Conservation (phyloP, 1,140 invertebrate genomes). For the Solen grandis region DNA sequence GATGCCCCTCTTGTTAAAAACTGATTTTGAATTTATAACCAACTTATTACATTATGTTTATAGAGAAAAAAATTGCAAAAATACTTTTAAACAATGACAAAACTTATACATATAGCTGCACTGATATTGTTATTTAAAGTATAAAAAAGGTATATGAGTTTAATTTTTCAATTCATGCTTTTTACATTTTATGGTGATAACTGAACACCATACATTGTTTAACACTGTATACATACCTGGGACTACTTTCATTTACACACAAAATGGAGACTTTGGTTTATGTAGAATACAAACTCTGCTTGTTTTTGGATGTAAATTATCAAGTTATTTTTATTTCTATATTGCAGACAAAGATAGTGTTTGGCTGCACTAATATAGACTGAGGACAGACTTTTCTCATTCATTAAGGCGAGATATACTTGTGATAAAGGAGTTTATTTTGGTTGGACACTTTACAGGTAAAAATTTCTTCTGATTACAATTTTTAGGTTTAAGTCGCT, state of each 20-base stretch:
- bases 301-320: not conserved
- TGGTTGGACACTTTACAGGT: conserved; percentile 6
- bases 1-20: too few relatives aligned
- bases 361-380: not conserved
- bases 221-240: conserved; percentile 6
- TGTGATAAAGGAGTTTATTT: too few relatives aligned
- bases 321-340: not conserved
- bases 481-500: not conserved
- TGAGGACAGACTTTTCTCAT: not conserved
- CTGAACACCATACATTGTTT: conserved; percentile 4
- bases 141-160: too few relatives aligned
- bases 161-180: too few relatives aligned
- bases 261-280: not conserved
- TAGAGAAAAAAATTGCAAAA: too few relatives aligned
- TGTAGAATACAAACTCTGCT: not conserved
- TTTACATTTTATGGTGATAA: too few relatives aligned
- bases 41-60: too few relatives aligned
- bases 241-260: conserved; percentile 12
- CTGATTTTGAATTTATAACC: too few relatives aligned
- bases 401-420: too few relatives aligned
- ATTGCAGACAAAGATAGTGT: not conserved
- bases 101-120: too few relatives aligned
- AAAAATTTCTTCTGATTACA: conserved; percentile 4
- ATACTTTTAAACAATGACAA: too few relatives aligned
- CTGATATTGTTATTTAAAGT: too few relatives aligned